Conservation (phyloP, 2,113 vertebrate genomes). For the Eonycteris spelaea region DNA sequence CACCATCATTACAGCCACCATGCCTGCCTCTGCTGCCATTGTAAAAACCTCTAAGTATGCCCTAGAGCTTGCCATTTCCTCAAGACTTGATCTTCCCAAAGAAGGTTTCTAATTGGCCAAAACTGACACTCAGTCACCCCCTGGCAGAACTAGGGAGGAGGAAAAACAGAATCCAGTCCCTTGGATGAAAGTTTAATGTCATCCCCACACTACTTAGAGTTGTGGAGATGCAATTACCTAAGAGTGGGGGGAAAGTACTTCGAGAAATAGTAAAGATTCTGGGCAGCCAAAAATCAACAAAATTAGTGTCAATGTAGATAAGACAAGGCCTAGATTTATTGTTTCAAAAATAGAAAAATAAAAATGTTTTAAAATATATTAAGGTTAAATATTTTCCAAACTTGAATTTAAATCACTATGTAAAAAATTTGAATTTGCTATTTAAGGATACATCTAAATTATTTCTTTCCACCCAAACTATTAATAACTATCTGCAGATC, state of each 20-base stretch:
- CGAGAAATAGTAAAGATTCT: neutral
- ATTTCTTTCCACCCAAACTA: neutral
- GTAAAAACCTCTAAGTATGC: too few species aligned
- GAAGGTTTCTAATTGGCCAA: neutral
- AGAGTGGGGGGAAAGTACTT: neutral
- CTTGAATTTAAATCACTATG: neutral
- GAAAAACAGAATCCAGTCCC: neutral
- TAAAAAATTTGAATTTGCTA: neutral
- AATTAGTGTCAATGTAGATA: neutral
- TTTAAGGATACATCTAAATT: neutral
- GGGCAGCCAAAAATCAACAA: neutral
- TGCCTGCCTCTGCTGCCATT: neutral
- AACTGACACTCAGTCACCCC: neutral
- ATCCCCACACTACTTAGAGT: neutral
- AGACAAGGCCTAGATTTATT: neutral
- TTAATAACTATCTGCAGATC: neutral
- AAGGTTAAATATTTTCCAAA: constrained; percentile 3
- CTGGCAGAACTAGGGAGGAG: neutral
- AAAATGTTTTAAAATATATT: neutral
- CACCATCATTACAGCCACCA: fast-evolving
- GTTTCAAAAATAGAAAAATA: neutral
- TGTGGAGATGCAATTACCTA: neutral
- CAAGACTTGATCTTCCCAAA: neutral
- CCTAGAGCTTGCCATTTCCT: neutral
- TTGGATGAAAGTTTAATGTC: neutral